Evolutionary conservation across 2,113 vertebrate species (phyloP).

Genomic region (Melospiza georgiana): DNA sequence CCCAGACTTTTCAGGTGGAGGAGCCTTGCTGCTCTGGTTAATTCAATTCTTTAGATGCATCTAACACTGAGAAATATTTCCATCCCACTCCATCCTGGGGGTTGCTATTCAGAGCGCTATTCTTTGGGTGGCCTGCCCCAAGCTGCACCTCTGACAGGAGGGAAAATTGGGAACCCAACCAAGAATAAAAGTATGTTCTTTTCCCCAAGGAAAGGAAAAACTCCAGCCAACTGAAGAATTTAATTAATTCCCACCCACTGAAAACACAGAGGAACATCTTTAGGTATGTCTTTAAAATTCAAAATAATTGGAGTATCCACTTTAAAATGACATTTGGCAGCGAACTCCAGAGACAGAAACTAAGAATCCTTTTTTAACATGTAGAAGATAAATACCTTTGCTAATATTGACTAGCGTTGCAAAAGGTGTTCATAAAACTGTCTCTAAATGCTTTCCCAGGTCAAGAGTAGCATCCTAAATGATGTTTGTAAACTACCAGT

Average conservation of each 20-base stretch:
- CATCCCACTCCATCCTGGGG: fast-evolving
- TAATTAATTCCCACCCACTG: not conserved
- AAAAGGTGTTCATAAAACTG: not conserved
- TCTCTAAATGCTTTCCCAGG: not conserved
- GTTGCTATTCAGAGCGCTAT: not conserved
- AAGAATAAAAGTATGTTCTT: not conserved
- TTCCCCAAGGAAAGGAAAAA: not conserved
- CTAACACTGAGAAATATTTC: not conserved
- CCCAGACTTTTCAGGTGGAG: not conserved
- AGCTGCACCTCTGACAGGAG: not conserved
- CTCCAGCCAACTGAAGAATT: not conserved
- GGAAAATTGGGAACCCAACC: not conserved
- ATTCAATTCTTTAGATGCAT: not conserved
- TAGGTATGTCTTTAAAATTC: not conserved
- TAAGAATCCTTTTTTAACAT: not conserved
- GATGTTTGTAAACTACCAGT: not conserved
- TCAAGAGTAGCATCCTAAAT: not conserved
- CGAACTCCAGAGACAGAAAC: not conserved
- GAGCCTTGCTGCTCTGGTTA: not conserved
- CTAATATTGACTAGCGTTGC: not conserved
- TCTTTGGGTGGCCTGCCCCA: not conserved
- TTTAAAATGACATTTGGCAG: not conserved
- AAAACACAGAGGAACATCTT: not conserved
- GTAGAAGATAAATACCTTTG: not conserved
- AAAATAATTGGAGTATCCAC: not conserved